phyloP scores from a whole-genome alignment of 2,888 invertebrate genomes.

The Tanypteryx hageni region DNA sequence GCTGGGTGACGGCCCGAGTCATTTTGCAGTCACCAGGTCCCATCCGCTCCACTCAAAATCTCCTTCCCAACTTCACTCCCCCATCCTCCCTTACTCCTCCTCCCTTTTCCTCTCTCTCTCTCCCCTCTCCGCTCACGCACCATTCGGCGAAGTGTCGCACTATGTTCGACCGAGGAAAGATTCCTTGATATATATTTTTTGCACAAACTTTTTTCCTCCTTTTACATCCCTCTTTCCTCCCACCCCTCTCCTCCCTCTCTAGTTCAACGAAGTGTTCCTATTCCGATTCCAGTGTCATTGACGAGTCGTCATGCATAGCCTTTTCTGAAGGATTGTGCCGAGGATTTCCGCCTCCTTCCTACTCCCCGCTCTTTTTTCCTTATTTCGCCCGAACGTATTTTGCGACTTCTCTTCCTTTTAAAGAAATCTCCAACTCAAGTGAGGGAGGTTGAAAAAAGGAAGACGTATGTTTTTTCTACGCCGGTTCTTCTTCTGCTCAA shows the following conservation, averaged over 20 bases:
- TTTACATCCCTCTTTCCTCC: background rate
- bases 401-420: background rate
- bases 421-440: background rate
- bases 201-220: constrained; percentile 18
- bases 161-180: constrained; percentile 42
- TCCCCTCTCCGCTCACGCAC: constrained; percentile 17
- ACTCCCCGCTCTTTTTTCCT: background rate
- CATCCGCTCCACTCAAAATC: constrained; percentile 59
- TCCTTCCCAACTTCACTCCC: background rate
- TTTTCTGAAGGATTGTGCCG: background rate
- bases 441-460: no score
- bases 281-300: constrained; percentile 14
- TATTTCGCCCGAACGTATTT: background rate
- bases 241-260: background rate
- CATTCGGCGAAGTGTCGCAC: constrained; percentile 56
- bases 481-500: no score
- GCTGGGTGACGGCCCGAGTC: constrained; percentile 55
- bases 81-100: background rate
- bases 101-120: no score
- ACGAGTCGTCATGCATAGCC: background rate
- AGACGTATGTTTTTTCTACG: no score
- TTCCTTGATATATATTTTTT: constrained; percentile 21
- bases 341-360: background rate
- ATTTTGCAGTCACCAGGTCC: constrained; percentile 60
- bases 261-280: constrained; percentile 13